Conservation (phyloP, 2,797 vertebrate species). For the Chaenodraco wilsoni region DNA sequence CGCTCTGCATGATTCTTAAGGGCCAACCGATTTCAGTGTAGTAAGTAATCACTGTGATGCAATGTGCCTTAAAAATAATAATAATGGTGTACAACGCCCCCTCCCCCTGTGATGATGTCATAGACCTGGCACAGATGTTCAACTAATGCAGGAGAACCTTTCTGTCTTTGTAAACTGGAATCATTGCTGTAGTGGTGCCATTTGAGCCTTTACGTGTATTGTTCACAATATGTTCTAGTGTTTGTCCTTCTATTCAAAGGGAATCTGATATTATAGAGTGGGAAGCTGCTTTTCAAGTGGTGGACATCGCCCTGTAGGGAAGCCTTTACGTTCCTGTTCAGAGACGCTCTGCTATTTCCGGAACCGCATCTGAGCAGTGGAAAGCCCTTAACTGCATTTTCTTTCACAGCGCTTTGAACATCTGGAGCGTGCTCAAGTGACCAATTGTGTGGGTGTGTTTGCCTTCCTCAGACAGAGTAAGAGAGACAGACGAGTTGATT, state of each 20-base stretch:
- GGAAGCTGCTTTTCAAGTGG: conserved; percentile 34
- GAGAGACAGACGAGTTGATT: conserved; percentile 42
- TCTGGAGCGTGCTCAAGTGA: conserved; percentile 55
- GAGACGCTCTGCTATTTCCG: conserved; percentile 49
- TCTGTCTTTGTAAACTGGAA: neutral
- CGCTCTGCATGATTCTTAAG: neutral
- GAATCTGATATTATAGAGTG: conserved; percentile 18
- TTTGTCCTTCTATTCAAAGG: conserved; percentile 11
- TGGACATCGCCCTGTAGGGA: conserved; percentile 37
- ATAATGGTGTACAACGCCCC: neutral
- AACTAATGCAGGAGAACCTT: neutral
- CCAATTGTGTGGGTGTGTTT: conserved; percentile 15
- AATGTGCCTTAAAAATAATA: neutral
- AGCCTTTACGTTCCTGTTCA: conserved; percentile 37
- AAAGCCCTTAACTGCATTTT: conserved; percentile 48
- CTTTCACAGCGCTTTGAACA: conserved; percentile 62
- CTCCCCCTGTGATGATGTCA: neutral
- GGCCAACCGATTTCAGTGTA: neutral
- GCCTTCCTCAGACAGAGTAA: conserved; percentile 6
- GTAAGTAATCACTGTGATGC: neutral
- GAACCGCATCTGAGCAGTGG: conserved; percentile 49
- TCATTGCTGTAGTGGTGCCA: neutral
- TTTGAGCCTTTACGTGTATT: neutral
- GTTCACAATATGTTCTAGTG: neutral
- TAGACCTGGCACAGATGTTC: neutral